Base-by-base conservation (phyloP, 1,140 invertebrate species). In the Caenorhabditis tropicalis region DNA sequence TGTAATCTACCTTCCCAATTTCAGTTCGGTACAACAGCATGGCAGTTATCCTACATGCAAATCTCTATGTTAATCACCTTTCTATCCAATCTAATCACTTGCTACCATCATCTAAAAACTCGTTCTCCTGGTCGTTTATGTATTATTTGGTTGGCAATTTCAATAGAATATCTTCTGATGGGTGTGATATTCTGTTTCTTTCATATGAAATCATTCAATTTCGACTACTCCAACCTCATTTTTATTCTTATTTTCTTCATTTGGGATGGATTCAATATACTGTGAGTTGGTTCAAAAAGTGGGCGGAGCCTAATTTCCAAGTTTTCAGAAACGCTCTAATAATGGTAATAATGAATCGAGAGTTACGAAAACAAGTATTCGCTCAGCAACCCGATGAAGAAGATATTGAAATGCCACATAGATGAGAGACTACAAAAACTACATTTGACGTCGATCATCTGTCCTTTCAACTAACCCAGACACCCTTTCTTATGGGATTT, bases 11-110 rank as follows among this genome's bases (percentile, higher is more conserved):
- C n/a, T n/a, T n/a, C n/a, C n/a, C n/a, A n/a, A n/a, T n/a, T n/a
- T n/a, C 58, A 65, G 58, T 65, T 65, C 19, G 58, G 58, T 15
- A 65, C 58, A 3, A 65, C 58, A 3, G 58, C 58, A 16, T 65
- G 58, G 58, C 58, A 65, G 36, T n/a, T 65, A 65, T 33, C 58
- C 29, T 65, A 65, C 16, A 65, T 65, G 58, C 58, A 65, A 36
- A 65, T 65, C 1, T 65, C 58, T 0, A 65, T 65, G 58, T 29
- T 6, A 15, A 36, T 65, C 31, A 65, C 58, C 6, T 3, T 36
- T 36, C n/a, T 65, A 3, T 7, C 58, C 6, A 65, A 33, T n/a
- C 0, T 65, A 3, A 36, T 65, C 31, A 36, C 58, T 16, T 1
- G 9, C 15, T 56, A n/a, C 21, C 10, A 65, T 33, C 15, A 16